These are phyloP conservation scores for Ametastegia equiseti DNA, from an alignment of 2,888 invertebrate species.

Conservation along the genomic window DNA sequence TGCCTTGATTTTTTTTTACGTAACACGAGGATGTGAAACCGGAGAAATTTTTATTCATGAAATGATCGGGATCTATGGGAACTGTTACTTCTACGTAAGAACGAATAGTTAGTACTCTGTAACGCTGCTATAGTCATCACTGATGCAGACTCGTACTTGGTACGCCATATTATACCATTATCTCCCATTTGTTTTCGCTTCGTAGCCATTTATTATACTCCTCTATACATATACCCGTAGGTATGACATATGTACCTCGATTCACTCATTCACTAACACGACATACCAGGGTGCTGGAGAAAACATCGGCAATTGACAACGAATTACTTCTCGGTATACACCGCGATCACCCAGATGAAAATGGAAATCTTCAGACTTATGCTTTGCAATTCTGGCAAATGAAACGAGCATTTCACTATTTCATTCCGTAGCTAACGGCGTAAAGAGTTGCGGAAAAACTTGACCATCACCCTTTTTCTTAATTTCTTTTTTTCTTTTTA, in stretches of 20 bases:
- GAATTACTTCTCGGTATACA: slow-evolving; percentile 17
- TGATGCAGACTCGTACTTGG: no score
- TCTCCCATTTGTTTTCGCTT: slow-evolving; percentile 32
- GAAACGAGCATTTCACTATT: background rate
- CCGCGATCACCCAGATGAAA: background rate
- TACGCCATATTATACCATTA: background rate
- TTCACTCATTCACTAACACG: no score
- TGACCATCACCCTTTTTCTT: no score
- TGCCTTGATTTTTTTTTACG: slow-evolving; percentile 57
- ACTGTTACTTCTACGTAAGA: slow-evolving; percentile 26
- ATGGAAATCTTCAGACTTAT: slow-evolving; percentile 4
- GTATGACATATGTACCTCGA: background rate
- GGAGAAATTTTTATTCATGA: slow-evolving; percentile 64
- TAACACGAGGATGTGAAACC: slow-evolving; percentile 63
- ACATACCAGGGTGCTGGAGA: background rate
- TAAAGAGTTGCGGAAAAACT: no score
- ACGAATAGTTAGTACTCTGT: background rate
- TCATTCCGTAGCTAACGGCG: background rate
- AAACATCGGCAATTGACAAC: slow-evolving; percentile 30
- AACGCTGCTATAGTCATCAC: background rate
- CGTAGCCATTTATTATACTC: background rate
- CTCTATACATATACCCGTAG: no score
- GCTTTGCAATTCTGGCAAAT: background rate
- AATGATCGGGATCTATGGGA: slow-evolving; percentile 57
- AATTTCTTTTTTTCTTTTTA: no score